Conservation (phyloP, 1,140 invertebrate species). For the Atopsyche davidsoni region DNA sequence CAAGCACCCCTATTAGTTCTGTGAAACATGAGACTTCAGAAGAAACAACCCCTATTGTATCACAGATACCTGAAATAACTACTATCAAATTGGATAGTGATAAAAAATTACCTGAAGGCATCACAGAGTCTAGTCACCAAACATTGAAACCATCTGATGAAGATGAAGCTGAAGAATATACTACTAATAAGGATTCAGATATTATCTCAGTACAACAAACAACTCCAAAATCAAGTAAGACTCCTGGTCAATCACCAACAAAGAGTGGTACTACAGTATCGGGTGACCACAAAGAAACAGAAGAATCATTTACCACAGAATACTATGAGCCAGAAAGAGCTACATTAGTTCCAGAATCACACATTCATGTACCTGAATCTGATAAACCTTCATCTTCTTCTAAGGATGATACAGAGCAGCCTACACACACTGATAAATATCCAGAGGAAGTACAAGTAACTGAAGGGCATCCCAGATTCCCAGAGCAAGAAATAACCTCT, state of each 20-base stretch:
- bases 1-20: neutral
- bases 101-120: neutral
- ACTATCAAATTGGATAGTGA: neutral
- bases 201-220: too few relatives aligned
- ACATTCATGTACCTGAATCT: conserved; percentile 7
- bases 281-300: neutral
- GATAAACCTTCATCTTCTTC: neutral
- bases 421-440: conserved; percentile 1
- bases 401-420: neutral
- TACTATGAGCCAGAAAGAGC: conserved; percentile 6
- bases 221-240: too few relatives aligned
- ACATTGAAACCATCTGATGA: neutral
- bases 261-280: too few relatives aligned
- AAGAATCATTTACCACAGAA: conserved; percentile 7
- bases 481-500: too few relatives aligned
- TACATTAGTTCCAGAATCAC: conserved; percentile 15
- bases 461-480: too few relatives aligned
- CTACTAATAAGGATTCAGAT: too few relatives aligned
- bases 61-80: conserved; percentile 7
- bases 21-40: conserved; percentile 3
- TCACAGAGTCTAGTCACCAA: conserved; percentile 26
- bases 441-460: conserved; percentile 10
- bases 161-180: neutral
- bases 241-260: neutral
- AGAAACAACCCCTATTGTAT: neutral